Base-by-base conservation (phyloP, 2,888 invertebrate species). In the Xestia c-nigrum region DNA sequence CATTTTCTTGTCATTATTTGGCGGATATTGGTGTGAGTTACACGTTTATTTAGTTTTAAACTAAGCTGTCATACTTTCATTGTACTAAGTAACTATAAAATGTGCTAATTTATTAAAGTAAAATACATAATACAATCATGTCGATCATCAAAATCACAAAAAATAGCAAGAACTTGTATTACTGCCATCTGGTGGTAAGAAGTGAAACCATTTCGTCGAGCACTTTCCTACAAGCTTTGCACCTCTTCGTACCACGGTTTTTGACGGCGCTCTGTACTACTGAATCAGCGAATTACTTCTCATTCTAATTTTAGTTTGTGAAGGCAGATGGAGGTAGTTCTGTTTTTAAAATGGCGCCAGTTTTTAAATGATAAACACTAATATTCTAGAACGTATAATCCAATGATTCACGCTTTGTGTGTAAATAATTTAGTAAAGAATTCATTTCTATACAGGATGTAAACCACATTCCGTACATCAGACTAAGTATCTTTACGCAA, bases 131-230 rank as follows among this genome's bases (percentile, higher is more conserved):
- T 31, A 31, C 31, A 31, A 31, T 31, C 31, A 31, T 31, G 31
- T 31, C 31, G 31, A n/a, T n/a, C n/a, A n/a, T n/a, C n/a, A n/a
- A n/a, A n/a, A n/a, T n/a, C n/a, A n/a, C n/a, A n/a, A n/a, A n/a
- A n/a, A n/a, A n/a, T n/a, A n/a, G n/a, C n/a, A n/a, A n/a, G 46
- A 5, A 57, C 1, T n/a, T 64, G 16, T 1, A 19, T 2, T 24
- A 19, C 38, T 40, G 81, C n/a, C 85, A 76, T 85, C 83, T 83
- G 0, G 66, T 43, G 24, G 19, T 40, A 12, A 5, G 0, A 46
- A 3, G 1, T 14, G 14, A 38, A 43, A 81, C 40, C 1, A 64
- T 67, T 72, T 57, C 50, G 10, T 38, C 46, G 50, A n/a, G 16
- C 19, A 61, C 12, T 50, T 31, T 9, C 7, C 68, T 43, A 38